Conservation (phyloP, 2,797 vertebrate genomes). For the Hephaestus fuliginosus region DNA sequence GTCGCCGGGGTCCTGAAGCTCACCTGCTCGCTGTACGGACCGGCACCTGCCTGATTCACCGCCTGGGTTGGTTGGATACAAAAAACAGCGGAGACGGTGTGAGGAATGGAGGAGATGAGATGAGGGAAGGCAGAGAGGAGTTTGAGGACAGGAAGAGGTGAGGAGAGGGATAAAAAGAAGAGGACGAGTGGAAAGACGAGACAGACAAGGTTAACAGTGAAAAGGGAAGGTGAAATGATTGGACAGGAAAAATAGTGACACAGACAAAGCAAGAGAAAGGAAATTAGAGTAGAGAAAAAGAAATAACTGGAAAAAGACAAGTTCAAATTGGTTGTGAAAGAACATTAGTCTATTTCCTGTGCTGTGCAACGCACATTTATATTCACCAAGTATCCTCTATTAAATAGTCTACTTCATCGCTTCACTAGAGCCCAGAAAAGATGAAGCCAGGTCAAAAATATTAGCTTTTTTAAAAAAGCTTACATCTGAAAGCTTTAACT, state of each 20-base stretch:
- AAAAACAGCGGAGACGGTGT: conserved; percentile 6
- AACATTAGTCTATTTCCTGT: conserved; percentile 18
- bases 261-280: not conserved
- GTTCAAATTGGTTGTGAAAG: conserved; percentile 27
- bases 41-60: conserved; percentile 93
- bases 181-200: not conserved
- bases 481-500: not conserved
- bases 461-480: not conserved
- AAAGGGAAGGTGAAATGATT: not conserved
- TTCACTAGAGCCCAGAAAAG: conserved; percentile 9
- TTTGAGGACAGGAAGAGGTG: not conserved
- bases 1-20: conserved; percentile 91
- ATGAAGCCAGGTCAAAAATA: not conserved
- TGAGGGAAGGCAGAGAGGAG: not conserved
- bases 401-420: conserved; percentile 5
- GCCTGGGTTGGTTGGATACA: conserved; percentile 82
- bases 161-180: not conserved
- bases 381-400: conserved; percentile 30
- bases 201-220: not conserved
- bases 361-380: conserved; percentile 34
- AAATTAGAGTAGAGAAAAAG: not conserved
- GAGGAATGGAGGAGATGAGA: not conserved
- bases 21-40: conserved; percentile 92
- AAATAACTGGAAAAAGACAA: not conserved
- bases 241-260: not conserved